These are phyloP conservation scores for Gadus chalcogrammus DNA, from an alignment of 2,113 vertebrate genomes.

Conservation along the genomic window DNA sequence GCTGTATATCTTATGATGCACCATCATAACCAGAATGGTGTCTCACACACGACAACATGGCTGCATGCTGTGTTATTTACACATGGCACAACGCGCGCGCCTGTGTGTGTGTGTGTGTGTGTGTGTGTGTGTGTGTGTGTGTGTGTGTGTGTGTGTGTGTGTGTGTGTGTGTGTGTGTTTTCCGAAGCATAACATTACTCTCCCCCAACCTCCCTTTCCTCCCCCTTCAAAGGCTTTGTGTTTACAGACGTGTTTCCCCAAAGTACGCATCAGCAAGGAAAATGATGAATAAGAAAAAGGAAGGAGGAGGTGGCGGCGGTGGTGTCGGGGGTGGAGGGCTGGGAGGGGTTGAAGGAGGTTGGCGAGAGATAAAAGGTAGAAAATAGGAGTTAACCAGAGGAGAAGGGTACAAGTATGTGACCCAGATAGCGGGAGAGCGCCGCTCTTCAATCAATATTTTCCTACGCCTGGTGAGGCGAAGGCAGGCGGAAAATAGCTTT, in stretches of 20 bases:
- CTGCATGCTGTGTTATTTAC: too few species aligned
- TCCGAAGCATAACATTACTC: too few species aligned
- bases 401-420: neutral
- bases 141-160: too few species aligned
- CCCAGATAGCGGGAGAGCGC: slow-evolving; percentile 27
- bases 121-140: too few species aligned
- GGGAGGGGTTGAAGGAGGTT: too few species aligned
- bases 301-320: neutral
- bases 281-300: neutral
- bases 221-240: neutral
- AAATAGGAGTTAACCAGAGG: neutral
- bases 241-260: slow-evolving; percentile 10
- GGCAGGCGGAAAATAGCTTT: slow-evolving; percentile 13
- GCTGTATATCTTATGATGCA: too few species aligned
- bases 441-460: slow-evolving; percentile 25
- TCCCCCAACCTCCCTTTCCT: neutral
- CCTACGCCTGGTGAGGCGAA: neutral
- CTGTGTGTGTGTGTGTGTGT: too few species aligned
- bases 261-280: neutral
- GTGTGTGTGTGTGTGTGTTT: too few species aligned
- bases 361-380: neutral
- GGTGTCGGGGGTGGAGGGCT: neutral
- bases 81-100: too few species aligned
- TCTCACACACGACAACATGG: too few species aligned
- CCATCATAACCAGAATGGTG: too few species aligned